phyloP scores from a whole-genome alignment of 64 coral and sea anemone genomes.

The Exaiptasia diaphana region DNA sequence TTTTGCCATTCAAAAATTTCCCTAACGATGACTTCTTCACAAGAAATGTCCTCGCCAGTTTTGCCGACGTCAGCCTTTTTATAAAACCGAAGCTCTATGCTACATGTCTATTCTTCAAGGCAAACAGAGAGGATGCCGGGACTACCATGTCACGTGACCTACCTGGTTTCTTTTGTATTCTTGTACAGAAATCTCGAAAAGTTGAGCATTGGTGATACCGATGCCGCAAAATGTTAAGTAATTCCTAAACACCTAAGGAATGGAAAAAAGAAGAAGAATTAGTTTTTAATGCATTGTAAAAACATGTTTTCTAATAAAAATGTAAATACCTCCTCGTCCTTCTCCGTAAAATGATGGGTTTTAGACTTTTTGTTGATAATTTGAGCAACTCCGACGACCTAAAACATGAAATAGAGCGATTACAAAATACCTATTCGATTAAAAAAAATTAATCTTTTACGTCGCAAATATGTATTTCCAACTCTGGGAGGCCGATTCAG shows the following conservation, averaged over 20 bases:
- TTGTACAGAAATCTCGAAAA: constrained; percentile 90
- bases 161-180: constrained; percentile 98
- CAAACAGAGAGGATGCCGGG: too few species aligned
- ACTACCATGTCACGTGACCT: too few species aligned
- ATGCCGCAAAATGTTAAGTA: constrained; percentile 97
- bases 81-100: too few species aligned
- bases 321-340: constrained; percentile 72
- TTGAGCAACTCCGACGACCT: constrained; percentile 93
- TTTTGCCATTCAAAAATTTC: too few species aligned
- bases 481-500: neutral
- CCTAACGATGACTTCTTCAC: too few species aligned
- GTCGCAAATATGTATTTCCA: neutral
- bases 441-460: neutral
- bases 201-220: constrained; percentile 91
- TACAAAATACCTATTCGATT: neutral
- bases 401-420: neutral
- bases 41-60: too few species aligned
- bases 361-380: constrained; percentile 83
- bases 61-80: too few species aligned
- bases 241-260: constrained; percentile 81
- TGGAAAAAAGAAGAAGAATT: neutral
- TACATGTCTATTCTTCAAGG: too few species aligned
- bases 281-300: too few species aligned
- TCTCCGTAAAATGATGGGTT: constrained; percentile 58
- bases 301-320: neutral